phyloP scores from a whole-genome alignment of 2,888 invertebrate species.

The Pristionchus fissidentatus region DNA sequence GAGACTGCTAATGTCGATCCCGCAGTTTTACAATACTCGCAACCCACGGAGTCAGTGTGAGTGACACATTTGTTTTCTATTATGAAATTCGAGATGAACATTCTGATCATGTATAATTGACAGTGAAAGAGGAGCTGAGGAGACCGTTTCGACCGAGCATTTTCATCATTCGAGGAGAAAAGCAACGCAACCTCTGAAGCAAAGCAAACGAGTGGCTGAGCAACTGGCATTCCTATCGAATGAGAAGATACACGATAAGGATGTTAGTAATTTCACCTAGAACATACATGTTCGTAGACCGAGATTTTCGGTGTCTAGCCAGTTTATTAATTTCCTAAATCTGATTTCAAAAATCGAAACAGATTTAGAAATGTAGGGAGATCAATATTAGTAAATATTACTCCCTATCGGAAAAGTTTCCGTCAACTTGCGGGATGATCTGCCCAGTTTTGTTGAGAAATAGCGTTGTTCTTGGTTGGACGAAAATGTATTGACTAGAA shows the following conservation, averaged over 20 bases:
- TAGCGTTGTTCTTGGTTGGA: no score
- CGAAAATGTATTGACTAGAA: no score
- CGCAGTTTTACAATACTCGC: neutral
- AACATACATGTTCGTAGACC: no score
- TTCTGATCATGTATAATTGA: neutral
- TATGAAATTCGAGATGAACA: neutral
- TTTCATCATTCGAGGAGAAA: neutral
- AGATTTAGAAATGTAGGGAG: no score
- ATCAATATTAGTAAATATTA: no score
- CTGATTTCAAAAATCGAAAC: no score
- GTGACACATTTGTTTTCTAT: neutral
- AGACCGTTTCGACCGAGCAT: neutral
- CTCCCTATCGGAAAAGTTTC: no score
- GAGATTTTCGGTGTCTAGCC: no score
- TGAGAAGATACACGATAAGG: neutral
- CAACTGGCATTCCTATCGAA: neutral
- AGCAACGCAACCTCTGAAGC: constrained; percentile 9
- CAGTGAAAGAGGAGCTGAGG: neutral
- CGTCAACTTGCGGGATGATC: no score
- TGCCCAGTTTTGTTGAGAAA: no score
- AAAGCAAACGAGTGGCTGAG: neutral
- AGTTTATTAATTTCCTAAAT: no score
- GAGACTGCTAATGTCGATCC: neutral
- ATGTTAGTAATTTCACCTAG: no score
- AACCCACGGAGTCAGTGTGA: neutral